A percentile compares a stretch with the other conserved stretches of the same genome.
Conservation (phyloP, 2,113 vertebrate species). For the Amphiprion percula region DNA sequence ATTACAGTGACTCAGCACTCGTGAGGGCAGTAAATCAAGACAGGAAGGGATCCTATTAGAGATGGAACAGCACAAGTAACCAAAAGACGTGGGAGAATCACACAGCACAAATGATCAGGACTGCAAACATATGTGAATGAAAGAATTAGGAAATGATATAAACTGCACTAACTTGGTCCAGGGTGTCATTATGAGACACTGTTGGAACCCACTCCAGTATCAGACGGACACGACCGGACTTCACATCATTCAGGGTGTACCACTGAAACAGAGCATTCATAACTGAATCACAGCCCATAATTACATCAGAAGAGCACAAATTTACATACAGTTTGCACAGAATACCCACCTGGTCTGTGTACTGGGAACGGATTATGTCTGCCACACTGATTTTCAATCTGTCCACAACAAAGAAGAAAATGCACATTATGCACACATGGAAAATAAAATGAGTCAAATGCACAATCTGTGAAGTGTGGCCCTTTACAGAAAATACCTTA, state of each 20-base stretch:
- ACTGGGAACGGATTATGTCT: conserved; percentile 77
- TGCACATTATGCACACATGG: not conserved
- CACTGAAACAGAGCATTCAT: conserved; percentile 82
- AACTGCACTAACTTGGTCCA: conserved; percentile 84
- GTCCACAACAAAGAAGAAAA: conserved; percentile 22
- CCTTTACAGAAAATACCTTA: not conserved
- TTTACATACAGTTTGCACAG: not conserved
- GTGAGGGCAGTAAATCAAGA: not conserved
- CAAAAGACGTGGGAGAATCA: not conserved
- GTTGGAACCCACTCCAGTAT: conserved; percentile 88
- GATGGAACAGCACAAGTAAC: not conserved
- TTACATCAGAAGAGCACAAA: not conserved
- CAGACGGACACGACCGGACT: conserved; percentile 89
- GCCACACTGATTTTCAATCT: conserved; percentile 75
- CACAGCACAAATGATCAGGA: not conserved
- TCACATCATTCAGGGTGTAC: conserved; percentile 89
- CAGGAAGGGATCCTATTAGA: not conserved
- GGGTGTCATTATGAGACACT: conserved; percentile 71
- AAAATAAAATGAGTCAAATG: not conserved
- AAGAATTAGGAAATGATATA: not conserved
- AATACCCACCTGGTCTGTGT: conserved; percentile 76
- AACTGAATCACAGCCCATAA: conserved; percentile 7
- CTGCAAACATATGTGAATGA: not conserved
- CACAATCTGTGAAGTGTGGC: too few species aligned
- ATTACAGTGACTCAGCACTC: conserved; percentile 52